Conservation (phyloP, 2,888 invertebrate genomes). For the Argyresthia albistria region DNA sequence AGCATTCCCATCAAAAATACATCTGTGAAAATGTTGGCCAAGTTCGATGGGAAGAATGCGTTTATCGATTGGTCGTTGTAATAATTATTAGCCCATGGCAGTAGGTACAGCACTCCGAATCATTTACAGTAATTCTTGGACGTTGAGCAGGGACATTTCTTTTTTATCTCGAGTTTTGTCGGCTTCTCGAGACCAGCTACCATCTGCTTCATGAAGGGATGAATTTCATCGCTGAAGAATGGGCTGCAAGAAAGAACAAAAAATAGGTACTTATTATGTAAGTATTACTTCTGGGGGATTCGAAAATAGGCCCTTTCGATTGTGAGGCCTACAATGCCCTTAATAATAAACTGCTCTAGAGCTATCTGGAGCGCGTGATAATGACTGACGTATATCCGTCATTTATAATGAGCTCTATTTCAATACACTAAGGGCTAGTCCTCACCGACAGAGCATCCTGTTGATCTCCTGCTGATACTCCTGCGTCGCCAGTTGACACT, state of each 20-base stretch:
- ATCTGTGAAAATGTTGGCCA: too few species aligned
- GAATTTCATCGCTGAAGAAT: slow-evolving; percentile 46
- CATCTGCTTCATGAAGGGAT: slow-evolving; percentile 52
- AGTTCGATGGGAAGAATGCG: too few species aligned
- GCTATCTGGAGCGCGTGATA: too few species aligned
- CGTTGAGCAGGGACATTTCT: slow-evolving; percentile 45
- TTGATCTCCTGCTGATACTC: slow-evolving; percentile 40
- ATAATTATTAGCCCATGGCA: too few species aligned
- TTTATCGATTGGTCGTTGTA: too few species aligned
- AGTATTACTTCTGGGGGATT: background rate
- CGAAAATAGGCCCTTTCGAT: background rate
- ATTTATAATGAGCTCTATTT: too few species aligned
- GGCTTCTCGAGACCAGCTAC: slow-evolving; percentile 4
- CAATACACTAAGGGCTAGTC: background rate
- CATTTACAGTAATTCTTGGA: slow-evolving; percentile 36
- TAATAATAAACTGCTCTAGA: too few species aligned
- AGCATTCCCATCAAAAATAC: too few species aligned
- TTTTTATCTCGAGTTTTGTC: slow-evolving; percentile 29
- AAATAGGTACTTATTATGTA: background rate
- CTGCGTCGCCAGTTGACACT: slow-evolving; percentile 29
- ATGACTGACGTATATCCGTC: background rate
- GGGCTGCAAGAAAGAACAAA: slow-evolving; percentile 24
- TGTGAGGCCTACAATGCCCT: too few species aligned
- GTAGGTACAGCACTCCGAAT: background rate
- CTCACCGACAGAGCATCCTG: slow-evolving; percentile 39